Evolutionary conservation across 2,888 invertebrate species (phyloP).

Genomic region (Pasiphila rectangulata): DNA sequence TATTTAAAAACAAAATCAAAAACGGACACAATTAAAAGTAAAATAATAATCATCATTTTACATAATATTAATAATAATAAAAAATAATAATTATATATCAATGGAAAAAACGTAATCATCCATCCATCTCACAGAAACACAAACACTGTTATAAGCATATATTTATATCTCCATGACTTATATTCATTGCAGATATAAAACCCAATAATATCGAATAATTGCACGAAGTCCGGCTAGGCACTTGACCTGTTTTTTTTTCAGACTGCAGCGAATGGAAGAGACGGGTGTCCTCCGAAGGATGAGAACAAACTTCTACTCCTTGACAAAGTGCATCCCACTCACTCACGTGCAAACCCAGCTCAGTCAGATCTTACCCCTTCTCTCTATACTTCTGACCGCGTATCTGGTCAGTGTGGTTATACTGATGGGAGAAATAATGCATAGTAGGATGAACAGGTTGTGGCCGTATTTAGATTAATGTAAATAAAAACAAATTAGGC

Average conservation of each 20-base stretch:
- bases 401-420: constrained; percentile 19
- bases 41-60: too few relatives aligned
- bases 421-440: constrained; percentile 16
- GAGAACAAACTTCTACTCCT: background rate
- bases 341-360: constrained; percentile 19
- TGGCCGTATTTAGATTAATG: constrained; percentile 24
- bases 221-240: too few relatives aligned
- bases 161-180: too few relatives aligned
- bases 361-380: constrained; percentile 18
- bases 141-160: too few relatives aligned
- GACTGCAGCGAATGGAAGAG: constrained; percentile 24
- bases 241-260: constrained; percentile 14
- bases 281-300: constrained; percentile 18
- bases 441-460: constrained; percentile 10
- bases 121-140: too few relatives aligned
- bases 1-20: too few relatives aligned
- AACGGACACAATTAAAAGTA: too few relatives aligned
- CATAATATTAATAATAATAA: too few relatives aligned
- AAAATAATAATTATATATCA: too few relatives aligned
- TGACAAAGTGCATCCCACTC: constrained; percentile 16
- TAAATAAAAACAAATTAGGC: background rate
- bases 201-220: too few relatives aligned
- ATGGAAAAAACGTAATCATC: too few relatives aligned
- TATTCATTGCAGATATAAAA: too few relatives aligned
- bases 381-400: constrained; percentile 13